Conservation (phyloP, 2,888 invertebrate species). For the Melinopterus prodromus region DNA sequence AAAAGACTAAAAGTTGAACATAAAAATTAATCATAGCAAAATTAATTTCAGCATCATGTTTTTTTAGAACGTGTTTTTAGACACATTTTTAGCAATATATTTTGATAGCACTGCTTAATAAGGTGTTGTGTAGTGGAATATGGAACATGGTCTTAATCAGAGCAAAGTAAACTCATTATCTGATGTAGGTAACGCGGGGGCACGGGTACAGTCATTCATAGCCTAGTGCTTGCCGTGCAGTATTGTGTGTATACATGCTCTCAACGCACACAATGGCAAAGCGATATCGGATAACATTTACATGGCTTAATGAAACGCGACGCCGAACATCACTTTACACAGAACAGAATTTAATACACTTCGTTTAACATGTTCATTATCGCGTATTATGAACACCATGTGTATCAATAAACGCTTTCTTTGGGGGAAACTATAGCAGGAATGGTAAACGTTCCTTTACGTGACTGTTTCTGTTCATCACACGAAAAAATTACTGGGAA, state of each 20-base stretch:
- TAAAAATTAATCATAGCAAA: too few relatives aligned
- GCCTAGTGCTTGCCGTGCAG: neutral
- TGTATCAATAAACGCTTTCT: neutral
- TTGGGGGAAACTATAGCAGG: neutral
- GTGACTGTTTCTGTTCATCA: neutral
- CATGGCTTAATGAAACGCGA: constrained; percentile 19
- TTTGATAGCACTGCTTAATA: neutral
- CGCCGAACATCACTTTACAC: constrained; percentile 4
- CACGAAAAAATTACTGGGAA: neutral
- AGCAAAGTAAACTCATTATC: constrained; percentile 24
- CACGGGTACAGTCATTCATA: neutral
- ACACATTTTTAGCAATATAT: neutral
- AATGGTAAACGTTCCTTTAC: neutral
- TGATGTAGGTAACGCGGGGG: neutral
- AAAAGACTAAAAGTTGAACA: too few relatives aligned
- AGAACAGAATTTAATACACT: neutral
- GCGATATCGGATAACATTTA: constrained; percentile 20
- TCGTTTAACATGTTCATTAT: constrained; percentile 4
- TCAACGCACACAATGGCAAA: neutral
- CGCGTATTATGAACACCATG: neutral
- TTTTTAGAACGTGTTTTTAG: too few relatives aligned
- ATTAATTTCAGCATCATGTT: too few relatives aligned
- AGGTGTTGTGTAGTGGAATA: constrained; percentile 9
- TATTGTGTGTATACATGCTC: constrained; percentile 17
- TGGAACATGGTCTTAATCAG: constrained; percentile 21